Evolutionary conservation across 2,797 vertebrate genomes (phyloP), one percentile per base, ranked within the genome.

Genomic region (Apogon hyalosoma): DNA sequence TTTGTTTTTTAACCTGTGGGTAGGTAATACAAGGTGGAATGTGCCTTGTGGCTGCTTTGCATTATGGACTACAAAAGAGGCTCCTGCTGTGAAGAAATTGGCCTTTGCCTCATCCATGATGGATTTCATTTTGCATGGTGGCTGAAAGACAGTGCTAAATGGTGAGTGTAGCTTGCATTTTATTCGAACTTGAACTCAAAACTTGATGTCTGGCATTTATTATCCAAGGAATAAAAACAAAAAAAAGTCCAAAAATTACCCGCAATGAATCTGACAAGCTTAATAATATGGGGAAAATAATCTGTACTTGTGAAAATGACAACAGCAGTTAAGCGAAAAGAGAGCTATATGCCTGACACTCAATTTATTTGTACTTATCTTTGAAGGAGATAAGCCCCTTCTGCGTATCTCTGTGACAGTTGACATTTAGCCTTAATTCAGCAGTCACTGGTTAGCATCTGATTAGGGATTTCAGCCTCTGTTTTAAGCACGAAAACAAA

Each of bases 371-470:
- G 73, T 74, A 63, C 68, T 79, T 51, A 73, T 78, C 69, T 75
- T 73, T 78, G 56, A 83, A 81, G n/a, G 11, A 72, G 76, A 87
- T 83, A 83, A 88, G 71, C 51, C 14, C 58, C 48, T 51, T 78
- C 72, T 77, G 66, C 68, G 83, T 61, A 80, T 80, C 63, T 73
- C 60, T 72, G 73, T 86, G 87, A 85, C 80, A 70, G 82, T 40
- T 91, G 85, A 89, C 86, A 90, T 91, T 91, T 88, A 85, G 73
- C 71, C 62, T 77, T 87, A 79, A 86, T 82, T 78, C 74, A 73
- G 52, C 67, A 78, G 79, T 82, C 71, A 46, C 38, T 69, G 45
- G 18, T 78, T 83, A 83, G 69, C 74, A 83, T 82, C 74, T 82
- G 72, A 86, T 81, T 64, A 73, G 36, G 31, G 71, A 57, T 78